Conservation (phyloP, 2,888 invertebrate genomes). For the Zaprionus lineosus region DNA sequence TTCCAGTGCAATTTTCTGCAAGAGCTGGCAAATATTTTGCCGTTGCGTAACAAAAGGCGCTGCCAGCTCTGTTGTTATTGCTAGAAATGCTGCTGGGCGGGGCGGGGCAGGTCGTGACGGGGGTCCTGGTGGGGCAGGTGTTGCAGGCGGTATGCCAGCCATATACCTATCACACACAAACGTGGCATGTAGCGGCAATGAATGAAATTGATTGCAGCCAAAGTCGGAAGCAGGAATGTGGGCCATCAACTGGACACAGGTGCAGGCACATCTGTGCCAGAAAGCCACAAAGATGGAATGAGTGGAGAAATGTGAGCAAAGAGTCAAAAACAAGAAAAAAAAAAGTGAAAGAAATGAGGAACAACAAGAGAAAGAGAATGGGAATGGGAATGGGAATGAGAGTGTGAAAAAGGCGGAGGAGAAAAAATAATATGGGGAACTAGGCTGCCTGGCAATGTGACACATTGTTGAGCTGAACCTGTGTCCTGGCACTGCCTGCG, state of each 20-base stretch:
- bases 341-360: background rate
- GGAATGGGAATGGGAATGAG: background rate
- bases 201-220: conserved; percentile 57
- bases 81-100: too few species aligned
- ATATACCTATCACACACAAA: conserved; percentile 7
- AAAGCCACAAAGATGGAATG: conserved; percentile 1
- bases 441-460: conserved; percentile 20
- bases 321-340: background rate
- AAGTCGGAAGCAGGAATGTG: conserved; percentile 20
- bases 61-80: too few species aligned
- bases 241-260: conserved; percentile 9
- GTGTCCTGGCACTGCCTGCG: background rate
- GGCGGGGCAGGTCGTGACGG: too few species aligned
- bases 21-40: conserved; percentile 57
- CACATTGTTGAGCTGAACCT: conserved; percentile 10
- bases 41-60: conserved; percentile 39
- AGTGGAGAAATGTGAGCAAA: background rate
- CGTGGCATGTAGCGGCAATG: conserved; percentile 36
- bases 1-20: conserved; percentile 42
- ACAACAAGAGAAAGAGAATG: background rate
- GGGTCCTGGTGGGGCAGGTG: too few species aligned
- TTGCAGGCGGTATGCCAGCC: background rate
- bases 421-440: too few species aligned
- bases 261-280: background rate
- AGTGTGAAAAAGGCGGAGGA: conserved; percentile 4